phyloP scores from a whole-genome alignment of 2,113 vertebrate genomes.

The Etia nguti region DNA sequence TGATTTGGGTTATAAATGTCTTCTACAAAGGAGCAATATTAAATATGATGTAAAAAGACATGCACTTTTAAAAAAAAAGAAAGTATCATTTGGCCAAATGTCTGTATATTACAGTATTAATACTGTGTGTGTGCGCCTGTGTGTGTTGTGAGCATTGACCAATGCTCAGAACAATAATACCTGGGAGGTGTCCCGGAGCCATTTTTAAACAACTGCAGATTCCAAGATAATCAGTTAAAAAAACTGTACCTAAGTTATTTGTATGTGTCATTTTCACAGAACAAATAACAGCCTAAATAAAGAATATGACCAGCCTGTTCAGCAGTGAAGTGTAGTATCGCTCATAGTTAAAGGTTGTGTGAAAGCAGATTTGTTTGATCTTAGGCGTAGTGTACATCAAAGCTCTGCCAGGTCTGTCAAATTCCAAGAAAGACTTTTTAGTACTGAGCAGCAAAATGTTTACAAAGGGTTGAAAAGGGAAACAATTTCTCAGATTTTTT shows the following conservation, averaged over 20 bases:
- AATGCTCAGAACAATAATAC: not conserved
- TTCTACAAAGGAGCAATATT: not conserved
- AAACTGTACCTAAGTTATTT: not conserved
- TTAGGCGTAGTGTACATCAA: not conserved
- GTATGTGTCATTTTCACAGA: not conserved
- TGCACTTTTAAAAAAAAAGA: not conserved
- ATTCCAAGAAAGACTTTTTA: not conserved
- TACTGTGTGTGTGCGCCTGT: rapidly evolving
- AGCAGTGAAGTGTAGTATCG: not conserved
- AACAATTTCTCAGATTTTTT: not conserved
- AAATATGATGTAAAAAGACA: not conserved
- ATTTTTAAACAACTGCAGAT: not conserved
- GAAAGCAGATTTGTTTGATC: not conserved
- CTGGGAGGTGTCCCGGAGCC: not conserved
- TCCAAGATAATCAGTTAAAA: not conserved
- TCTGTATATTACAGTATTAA: not conserved
- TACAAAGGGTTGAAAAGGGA: not conserved
- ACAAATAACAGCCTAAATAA: not conserved
- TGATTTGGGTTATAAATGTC: too few species aligned
- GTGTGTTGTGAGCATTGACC: not conserved
- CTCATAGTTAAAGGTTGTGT: not conserved
- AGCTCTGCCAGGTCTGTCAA: not conserved
- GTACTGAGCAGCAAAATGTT: not conserved
- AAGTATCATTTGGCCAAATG: not conserved
- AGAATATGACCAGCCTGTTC: not conserved